Evolutionary conservation across 23 tunicate genomes (phyloP).

Genomic region (Halocynthia aurantium): DNA sequence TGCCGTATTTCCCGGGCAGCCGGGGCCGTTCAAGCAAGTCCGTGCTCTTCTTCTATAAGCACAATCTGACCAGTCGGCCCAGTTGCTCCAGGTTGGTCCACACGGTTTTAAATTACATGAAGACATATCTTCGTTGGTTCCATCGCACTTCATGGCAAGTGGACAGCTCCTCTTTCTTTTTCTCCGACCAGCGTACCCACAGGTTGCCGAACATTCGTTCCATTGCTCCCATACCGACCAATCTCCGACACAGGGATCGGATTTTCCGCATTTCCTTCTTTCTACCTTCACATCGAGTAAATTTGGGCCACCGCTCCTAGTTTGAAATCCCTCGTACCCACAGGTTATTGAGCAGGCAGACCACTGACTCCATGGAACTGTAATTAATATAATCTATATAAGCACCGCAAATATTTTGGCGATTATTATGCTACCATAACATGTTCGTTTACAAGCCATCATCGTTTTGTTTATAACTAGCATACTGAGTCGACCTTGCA

Average conservation of each 20-base stretch:
- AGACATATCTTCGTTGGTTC: neutral
- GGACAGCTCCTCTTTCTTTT: neutral
- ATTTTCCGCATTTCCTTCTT: neutral
- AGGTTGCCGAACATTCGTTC: conserved; percentile 16
- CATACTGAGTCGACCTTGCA: no score
- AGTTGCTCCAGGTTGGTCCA: conserved; percentile 7
- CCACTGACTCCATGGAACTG: conserved; percentile 27
- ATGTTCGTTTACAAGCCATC: no score
- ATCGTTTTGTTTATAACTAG: no score
- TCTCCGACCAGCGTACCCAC: conserved; percentile 6
- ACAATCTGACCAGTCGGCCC: conserved; percentile 19
- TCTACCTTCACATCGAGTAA: conserved; percentile 5
- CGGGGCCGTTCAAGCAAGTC: neutral
- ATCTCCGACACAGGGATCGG: neutral
- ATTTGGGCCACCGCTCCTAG: conserved; percentile 8
- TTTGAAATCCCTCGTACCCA: conserved; percentile 6
- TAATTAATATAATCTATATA: neutral
- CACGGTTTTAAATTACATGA: conserved; percentile 8
- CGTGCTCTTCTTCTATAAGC: conserved; percentile 8
- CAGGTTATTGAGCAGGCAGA: conserved; percentile 4
- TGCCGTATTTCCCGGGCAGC: neutral
- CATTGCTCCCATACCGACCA: conserved; percentile 24
- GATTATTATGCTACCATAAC: no score
- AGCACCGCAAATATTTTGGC: no score
- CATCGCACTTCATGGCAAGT: neutral